Evolutionary conservation across 30 jellyfish, hydroid and myxozoan genomes (phyloP).

Genomic region (Aurelia aurita): DNA sequence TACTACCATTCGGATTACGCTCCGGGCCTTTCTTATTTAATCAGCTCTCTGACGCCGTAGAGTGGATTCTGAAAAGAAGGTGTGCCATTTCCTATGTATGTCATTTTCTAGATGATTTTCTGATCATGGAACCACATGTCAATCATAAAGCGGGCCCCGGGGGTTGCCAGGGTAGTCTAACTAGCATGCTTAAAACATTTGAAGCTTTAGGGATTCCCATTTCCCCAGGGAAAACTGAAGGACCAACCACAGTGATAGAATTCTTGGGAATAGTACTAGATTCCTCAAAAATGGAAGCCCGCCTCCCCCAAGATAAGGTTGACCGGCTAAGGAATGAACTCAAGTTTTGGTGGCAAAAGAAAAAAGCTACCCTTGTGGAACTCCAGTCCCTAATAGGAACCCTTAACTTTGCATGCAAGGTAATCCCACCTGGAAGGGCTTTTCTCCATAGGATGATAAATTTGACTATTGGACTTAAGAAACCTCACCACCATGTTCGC

Average conservation of each 20-base stretch:
- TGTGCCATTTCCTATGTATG: constrained; percentile 12
- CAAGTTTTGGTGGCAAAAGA: neutral
- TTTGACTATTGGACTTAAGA: constrained; percentile 44
- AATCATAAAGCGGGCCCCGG: neutral
- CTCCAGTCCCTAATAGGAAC: constrained; percentile 67
- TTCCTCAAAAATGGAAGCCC: constrained; percentile 29
- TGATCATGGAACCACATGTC: constrained; percentile 7
- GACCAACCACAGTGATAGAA: constrained; percentile 60
- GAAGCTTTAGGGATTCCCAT: constrained; percentile 58
- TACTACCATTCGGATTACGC: constrained; percentile 17
- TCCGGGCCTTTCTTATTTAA: constrained; percentile 10
- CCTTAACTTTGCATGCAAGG: constrained; percentile 74
- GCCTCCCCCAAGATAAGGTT: constrained; percentile 67
- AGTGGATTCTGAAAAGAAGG: constrained; percentile 3
- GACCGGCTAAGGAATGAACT: constrained; percentile 31
- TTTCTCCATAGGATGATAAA: constrained; percentile 37
- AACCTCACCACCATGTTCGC: constrained; percentile 30
- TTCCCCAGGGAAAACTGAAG: constrained; percentile 67
- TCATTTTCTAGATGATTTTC: constrained; percentile 20
- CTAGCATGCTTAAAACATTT: neutral
- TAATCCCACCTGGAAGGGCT: constrained; percentile 11
- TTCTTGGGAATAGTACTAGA: constrained; percentile 68
- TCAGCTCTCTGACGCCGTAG: constrained; percentile 15
- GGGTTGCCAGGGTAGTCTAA: neutral
- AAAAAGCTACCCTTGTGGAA: constrained; percentile 55